These are phyloP conservation scores for Syrmaticus mikado DNA, from an alignment of 2,113 vertebrate genomes.

Conservation along the genomic window DNA sequence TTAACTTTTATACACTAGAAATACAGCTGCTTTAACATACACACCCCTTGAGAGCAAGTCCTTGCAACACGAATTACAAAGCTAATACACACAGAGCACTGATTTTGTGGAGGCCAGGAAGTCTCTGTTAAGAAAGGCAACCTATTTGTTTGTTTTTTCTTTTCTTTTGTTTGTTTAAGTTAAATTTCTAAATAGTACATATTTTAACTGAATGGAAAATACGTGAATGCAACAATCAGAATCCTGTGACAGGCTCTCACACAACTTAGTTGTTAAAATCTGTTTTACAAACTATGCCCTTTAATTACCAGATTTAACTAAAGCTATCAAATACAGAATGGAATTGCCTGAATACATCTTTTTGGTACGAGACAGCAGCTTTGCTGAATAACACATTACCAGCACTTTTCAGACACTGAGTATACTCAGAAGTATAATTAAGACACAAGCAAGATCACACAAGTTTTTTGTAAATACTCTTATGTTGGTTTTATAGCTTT, in stretches of 20 bases:
- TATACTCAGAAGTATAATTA: not conserved
- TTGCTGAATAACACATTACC: not conserved
- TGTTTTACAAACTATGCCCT: not conserved
- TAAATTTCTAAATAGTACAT: not conserved
- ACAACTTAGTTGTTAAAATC: not conserved
- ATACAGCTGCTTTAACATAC: not conserved
- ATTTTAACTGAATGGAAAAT: not conserved
- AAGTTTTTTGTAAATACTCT: slow-evolving; percentile 42
- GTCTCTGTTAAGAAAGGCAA: not conserved
- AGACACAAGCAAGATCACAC: not conserved
- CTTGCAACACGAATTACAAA: not conserved
- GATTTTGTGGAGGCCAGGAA: not conserved
- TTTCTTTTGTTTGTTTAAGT: not conserved
- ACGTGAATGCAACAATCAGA: not conserved
- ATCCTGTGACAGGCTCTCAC: not conserved
- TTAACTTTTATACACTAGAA: not conserved
- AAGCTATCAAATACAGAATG: not conserved
- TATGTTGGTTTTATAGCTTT: slow-evolving; percentile 82
- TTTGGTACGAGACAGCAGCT: not conserved
- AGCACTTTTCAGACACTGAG: not conserved
- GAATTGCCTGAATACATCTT: not conserved
- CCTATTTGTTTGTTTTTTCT: not conserved
- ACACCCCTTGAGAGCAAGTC: not conserved
- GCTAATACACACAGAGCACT: not conserved
- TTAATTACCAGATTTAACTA: not conserved